Evolutionary conservation across 2,888 invertebrate species (phyloP), one percentile per base, ranked within the genome.

Genomic region (Tipula helvola): DNA sequence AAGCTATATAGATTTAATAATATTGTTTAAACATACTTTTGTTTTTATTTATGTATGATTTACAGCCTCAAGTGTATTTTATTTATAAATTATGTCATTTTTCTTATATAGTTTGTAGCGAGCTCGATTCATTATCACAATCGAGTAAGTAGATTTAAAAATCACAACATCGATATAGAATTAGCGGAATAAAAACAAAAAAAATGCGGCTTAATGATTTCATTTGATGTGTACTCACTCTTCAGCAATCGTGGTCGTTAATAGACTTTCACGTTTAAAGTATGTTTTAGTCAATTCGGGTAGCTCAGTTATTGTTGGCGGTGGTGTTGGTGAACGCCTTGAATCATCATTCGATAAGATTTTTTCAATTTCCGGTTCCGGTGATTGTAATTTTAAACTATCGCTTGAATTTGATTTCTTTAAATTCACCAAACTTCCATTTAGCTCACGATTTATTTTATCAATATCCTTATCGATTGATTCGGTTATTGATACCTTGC

Each of bases 361-460:
- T 41, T 89, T 88, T 86, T 91, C 91, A 16, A 91, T 91, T 89
- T 91, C 91, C 85, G 91, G 90, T 87, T 91, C 91, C 12, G 91
- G 90, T 28, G 91, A 90, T 3, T 90, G 89, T 3, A 91, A 91
- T 89, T 90, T 90, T 87, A 91, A 88, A 87, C 91, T 91, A 85
- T 91, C 91, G 10, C 28, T 86, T 39, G 86, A 86, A 57, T 86
- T 52, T 36, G 86, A 16, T 57, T 86, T 86, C 16, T 57, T 57
- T 57, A 36, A 52, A 86, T 86, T 86, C 18, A 13, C 16, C 57
- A 86, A 36, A 39, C 36, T 86, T 4, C 36, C 47, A 5, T 86
- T 47, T 84, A 84, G 41, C n/a, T 84, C 84, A n/a, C 41, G 36
- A 18, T 86, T 28, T 4, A 44, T 44, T 86, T 86, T 86, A 44